Base-by-base conservation (phyloP, 2,113 vertebrate species). In the Callopanchax toddi region DNA sequence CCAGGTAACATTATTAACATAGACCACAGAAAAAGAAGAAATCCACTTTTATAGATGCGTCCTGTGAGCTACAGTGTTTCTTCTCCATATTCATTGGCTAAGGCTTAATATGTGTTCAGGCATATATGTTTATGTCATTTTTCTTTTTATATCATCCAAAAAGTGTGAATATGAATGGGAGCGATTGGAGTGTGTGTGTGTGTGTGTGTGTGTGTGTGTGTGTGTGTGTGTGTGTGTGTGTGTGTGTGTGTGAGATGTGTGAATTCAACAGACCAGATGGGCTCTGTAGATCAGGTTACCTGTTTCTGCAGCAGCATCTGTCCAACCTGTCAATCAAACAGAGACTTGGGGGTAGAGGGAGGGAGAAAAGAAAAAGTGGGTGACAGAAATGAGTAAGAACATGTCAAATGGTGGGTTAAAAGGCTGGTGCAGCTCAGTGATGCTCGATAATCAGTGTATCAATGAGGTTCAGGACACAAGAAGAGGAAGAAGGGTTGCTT, bases 241-340 rank as follows among this genome's bases (percentile, higher is more conserved):
- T 91, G 90, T 93, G 93, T 93, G 94, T 93, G 92, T 92, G 92
- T 92, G 93, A 86, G 86, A 95, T 94, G 96, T 97, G 96, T 96
- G 96, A 98, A 96, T 96, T 96, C 94, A 96, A 32, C 29, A 32
- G 93, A 96, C 94, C 97, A 99, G 96, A 99, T 99, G 97, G 96
- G 95, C 93, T 94, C 95, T 92, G 92, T 93, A 95, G 95, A 96
- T 99, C 96, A 93, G 94, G 94, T 99, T 98, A 97, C 96, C 96
- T 97, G 95, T 94, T 87, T 96, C 95, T 93, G 95, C 94, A 91
- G 74, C 94, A 93, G 96, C 97, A 98, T 99, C 97, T 99, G 97
- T 94, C 95, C 91, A 92, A 89, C 89, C 94, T 96, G 96, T 96
- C 96, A 96, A 97, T 98, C 97, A 97, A 89, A 84, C 92, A 10